A percentile compares a stretch with the other conserved stretches of the same genome.
phyloP scores from a whole-genome alignment of 2,113 vertebrate species.

The Amblyornis subalaris region DNA sequence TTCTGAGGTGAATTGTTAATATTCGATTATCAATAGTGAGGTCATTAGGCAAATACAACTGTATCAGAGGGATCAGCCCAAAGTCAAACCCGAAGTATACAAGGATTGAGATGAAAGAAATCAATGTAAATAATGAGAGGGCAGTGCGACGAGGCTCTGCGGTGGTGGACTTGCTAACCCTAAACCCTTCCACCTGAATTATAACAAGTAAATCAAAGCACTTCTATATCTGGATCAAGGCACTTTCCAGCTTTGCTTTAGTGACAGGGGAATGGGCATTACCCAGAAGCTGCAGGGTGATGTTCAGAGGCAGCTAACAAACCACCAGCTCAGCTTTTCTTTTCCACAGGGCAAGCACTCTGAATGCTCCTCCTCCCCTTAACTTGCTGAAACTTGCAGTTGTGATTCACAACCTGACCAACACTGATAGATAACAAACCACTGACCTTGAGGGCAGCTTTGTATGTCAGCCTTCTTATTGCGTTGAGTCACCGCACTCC shows the following conservation, averaged over 20 bases:
- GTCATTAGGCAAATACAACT: slow-evolving; percentile 2
- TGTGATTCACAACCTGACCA: slow-evolving; percentile 69
- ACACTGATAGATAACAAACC: slow-evolving; percentile 54
- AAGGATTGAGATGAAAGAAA: slow-evolving; percentile 32
- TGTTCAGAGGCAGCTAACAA: neutral
- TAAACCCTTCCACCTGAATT: slow-evolving; percentile 54
- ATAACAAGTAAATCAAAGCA: slow-evolving; percentile 57
- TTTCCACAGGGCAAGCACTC: slow-evolving; percentile 1
- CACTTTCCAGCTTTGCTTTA: neutral
- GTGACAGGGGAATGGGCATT: neutral
- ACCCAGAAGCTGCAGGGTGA: slow-evolving; percentile 17
- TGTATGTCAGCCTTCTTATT: slow-evolving; percentile 38
- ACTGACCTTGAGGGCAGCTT: slow-evolving; percentile 35
- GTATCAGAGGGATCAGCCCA: neutral
- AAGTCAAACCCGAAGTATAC: neutral
- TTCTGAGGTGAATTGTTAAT: slow-evolving; percentile 8
- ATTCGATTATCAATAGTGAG: neutral
- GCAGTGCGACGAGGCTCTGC: neutral
- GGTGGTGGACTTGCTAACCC: slow-evolving; percentile 42
- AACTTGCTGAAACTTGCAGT: slow-evolving; percentile 47
- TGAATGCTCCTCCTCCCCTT: slow-evolving; percentile 8
- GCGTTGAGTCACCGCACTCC: neutral
- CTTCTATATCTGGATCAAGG: slow-evolving; percentile 13
- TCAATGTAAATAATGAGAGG: slow-evolving; percentile 26
- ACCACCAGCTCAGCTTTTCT: slow-evolving; percentile 19